phyloP scores from a whole-genome alignment of 1,140 invertebrate species.

The Drosophila repleta region DNA sequence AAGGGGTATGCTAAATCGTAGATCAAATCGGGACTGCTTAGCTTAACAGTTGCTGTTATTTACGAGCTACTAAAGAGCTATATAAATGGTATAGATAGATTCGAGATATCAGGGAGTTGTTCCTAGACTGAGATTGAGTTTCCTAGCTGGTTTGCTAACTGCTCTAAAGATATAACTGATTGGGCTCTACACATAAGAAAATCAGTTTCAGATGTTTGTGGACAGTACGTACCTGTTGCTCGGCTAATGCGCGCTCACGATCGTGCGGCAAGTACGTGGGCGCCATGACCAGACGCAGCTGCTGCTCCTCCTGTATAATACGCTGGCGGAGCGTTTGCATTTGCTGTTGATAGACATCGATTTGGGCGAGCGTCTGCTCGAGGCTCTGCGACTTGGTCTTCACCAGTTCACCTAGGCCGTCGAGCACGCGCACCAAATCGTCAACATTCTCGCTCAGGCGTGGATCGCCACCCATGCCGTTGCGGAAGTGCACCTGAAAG shows the following conservation, averaged over 20 bases:
- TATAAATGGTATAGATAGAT: not conserved
- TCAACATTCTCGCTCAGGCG: conserved; percentile 90
- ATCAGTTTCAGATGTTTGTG: conserved; percentile 9
- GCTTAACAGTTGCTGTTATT: conserved; percentile 43
- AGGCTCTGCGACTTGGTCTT: conserved; percentile 89
- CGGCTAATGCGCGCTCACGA: conserved; percentile 91
- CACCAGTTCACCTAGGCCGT: conserved; percentile 87
- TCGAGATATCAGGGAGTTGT: not conserved
- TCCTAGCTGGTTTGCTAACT: conserved; percentile 7
- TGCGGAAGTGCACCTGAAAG: conserved; percentile 92
- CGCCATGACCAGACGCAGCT: conserved; percentile 91
- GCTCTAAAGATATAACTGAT: conserved; percentile 8
- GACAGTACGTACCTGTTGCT: conserved; percentile 94
- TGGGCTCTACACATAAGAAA: conserved; percentile 27
- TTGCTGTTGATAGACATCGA: conserved; percentile 95
- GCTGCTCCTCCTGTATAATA: conserved; percentile 93
- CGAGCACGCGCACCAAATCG: conserved; percentile 87
- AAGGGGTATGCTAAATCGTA: conserved; percentile 19
- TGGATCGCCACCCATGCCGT: conserved; percentile 91
- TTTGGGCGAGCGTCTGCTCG: conserved; percentile 91
- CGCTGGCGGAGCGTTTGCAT: conserved; percentile 92
- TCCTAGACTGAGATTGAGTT: conserved; percentile 21
- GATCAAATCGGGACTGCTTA: conserved; percentile 6
- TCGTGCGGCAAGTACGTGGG: conserved; percentile 93
- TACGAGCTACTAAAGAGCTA: conserved; percentile 29